A percentile compares a stretch with the other conserved stretches of the same genome.
Evolutionary conservation across 2,888 invertebrate genomes (phyloP).

Genomic region (Monopis laevigella): DNA sequence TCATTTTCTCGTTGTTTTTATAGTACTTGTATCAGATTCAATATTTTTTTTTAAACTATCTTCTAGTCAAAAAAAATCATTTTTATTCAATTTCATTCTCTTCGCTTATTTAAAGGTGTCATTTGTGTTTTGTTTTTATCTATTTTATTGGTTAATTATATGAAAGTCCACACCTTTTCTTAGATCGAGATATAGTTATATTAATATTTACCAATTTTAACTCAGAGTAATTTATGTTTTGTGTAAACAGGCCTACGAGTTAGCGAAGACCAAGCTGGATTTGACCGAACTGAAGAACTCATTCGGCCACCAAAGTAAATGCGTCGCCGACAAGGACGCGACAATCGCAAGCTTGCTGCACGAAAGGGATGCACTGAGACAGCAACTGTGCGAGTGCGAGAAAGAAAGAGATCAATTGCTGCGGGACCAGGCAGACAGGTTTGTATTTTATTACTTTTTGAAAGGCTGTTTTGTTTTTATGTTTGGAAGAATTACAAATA

Average conservation of each 20-base stretch:
- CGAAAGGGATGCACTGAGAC: constrained; percentile 29
- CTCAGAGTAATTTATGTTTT: not conserved
- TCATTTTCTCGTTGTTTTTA: too few species aligned
- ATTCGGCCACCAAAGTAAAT: constrained; percentile 60
- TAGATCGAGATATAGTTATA: too few species aligned
- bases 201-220: not conserved
- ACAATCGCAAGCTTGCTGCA: constrained; percentile 33
- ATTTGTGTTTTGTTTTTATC: not conserved
- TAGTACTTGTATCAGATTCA: too few species aligned
- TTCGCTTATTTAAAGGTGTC: not conserved
- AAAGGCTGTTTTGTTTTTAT: too few species aligned
- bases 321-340: constrained; percentile 33
- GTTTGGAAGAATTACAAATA: too few species aligned
- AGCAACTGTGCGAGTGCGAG: constrained; percentile 25
- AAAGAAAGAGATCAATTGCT: constrained; percentile 30
- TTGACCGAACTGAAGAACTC: constrained; percentile 48
- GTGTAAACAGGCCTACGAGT: constrained; percentile 48
- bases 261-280: constrained; percentile 58
- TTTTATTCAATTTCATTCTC: not conserved
- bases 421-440: too few species aligned
- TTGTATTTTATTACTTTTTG: too few species aligned
- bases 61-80: not conserved
- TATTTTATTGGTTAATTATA: too few species aligned
- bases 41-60: not conserved
- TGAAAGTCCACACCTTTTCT: too few species aligned